These are phyloP conservation scores for Thera obeliscata DNA, from an alignment of 2,888 invertebrate species.

Conservation along the genomic window DNA sequence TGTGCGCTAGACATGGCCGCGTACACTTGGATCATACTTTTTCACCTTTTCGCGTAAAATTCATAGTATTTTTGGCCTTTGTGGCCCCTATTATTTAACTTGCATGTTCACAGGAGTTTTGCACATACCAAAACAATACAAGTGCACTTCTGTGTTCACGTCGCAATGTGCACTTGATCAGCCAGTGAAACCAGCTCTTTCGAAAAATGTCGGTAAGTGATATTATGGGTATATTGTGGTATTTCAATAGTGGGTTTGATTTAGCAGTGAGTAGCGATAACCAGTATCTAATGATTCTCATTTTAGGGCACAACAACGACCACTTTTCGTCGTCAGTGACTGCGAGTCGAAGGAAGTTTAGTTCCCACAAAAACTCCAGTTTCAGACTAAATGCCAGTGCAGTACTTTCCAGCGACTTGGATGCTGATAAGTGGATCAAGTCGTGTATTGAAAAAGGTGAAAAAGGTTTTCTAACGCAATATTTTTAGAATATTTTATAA, in stretches of 20 bases:
- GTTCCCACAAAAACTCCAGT: slow-evolving; percentile 23
- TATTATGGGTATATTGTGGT: too few relatives aligned
- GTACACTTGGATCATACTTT: slow-evolving; percentile 29
- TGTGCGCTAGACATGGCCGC: slow-evolving; percentile 44
- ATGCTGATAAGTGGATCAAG: slow-evolving; percentile 62
- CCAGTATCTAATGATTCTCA: not conserved
- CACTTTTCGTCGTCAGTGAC: slow-evolving; percentile 36
- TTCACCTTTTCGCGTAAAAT: slow-evolving; percentile 29
- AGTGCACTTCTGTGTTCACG: slow-evolving; percentile 38
- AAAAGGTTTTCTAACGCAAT: not conserved
- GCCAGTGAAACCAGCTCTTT: slow-evolving; percentile 15
- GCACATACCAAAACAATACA: slow-evolving; percentile 9
- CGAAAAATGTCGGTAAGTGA: slow-evolving; percentile 14
- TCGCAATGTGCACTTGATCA: slow-evolving; percentile 34
- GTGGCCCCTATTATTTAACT: too few relatives aligned
- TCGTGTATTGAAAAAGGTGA: slow-evolving; percentile 47
- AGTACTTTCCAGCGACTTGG: slow-evolving; percentile 53
- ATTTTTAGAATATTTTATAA: not conserved
- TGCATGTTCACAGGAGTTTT: slow-evolving; percentile 6
- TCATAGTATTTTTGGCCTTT: not conserved
- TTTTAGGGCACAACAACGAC: slow-evolving; percentile 35
- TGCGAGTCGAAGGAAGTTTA: slow-evolving; percentile 38
- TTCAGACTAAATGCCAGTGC: slow-evolving; percentile 28
- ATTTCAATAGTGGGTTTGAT: not conserved
- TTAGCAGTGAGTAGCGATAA: not conserved